Evolutionary conservation across 1,140 invertebrate genomes (phyloP), one percentile per base, ranked within the genome.

Genomic region (Bombus impatiens): DNA sequence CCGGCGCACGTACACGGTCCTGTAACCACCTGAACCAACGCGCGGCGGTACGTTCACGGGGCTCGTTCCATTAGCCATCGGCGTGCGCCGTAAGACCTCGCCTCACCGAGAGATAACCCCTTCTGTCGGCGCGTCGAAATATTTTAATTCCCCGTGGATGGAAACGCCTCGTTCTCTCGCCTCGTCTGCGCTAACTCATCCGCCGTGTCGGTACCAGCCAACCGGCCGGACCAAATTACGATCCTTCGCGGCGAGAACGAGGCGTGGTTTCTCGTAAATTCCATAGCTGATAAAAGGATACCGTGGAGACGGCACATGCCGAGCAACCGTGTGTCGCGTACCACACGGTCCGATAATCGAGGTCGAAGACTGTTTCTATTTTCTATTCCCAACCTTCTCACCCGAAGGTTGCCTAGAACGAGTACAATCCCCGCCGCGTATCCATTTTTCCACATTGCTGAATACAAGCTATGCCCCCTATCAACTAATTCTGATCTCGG

Each of bases 91-190:
- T 81, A 75, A 92, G 88, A 87, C 88, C 82, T 89, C 89, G 86
- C 88, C 76, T 78, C 67, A 68, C 87, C 86, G 88, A 74, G 85
- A 91, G 88, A 90, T 93, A 92, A 94, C 88, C 90, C 76, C 86
- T 88, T 90, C 91, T 90, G 87, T 92, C 90, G 87, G 88, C 88
- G 87, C 87, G 84, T 93, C 92, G 90, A 92, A 92, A 92, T 92
- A 92, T 93, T 93, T 93, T 93, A 93, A 93, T 92, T 86, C 82
- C 78, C 86, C 35, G 47, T 78, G 86, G 84, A 88, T 87, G 89
- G 82, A 89, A 90, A 89, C 89, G 86, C 75, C 78, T 83, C 77
- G 88, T 90, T 88, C 88, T 90, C 83, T 90, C 89, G 86, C 86
- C 86, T 86, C 86, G 71, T 72, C 86, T 40, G 85, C 81, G 88